phyloP scores from a whole-genome alignment of 1,140 invertebrate genomes.

The Bombyx mandarina region DNA sequence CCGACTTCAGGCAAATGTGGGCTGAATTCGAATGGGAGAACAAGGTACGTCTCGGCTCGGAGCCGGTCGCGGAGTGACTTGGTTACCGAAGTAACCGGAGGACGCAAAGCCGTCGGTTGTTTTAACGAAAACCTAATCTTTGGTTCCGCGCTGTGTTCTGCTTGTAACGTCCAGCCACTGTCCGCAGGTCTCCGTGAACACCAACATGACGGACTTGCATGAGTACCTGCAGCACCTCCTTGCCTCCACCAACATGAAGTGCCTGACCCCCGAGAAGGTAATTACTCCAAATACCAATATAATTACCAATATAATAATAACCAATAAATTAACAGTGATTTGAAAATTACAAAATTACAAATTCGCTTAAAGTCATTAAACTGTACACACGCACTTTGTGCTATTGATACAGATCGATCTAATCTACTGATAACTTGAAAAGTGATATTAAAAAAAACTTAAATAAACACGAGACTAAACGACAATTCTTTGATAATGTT shows the following conservation, averaged over 20 bases:
- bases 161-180: slow-evolving; percentile 2
- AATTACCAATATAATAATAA: too few relatives aligned
- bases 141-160: not conserved
- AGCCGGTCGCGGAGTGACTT: not conserved
- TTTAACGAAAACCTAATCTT: not conserved
- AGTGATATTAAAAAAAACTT: too few relatives aligned
- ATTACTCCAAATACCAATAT: too few relatives aligned
- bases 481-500: too few relatives aligned
- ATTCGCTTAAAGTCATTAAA: too few relatives aligned
- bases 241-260: slow-evolving; percentile 98
- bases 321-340: too few relatives aligned
- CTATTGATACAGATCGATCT: too few relatives aligned
- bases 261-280: slow-evolving; percentile 94
- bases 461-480: too few relatives aligned
- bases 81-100: not conserved
- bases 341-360: too few relatives aligned
- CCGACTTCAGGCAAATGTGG: slow-evolving; percentile 99
- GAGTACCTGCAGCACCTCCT: slow-evolving; percentile 95
- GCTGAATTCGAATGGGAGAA: slow-evolving; percentile 99
- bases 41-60: slow-evolving; percentile 75
- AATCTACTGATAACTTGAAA: too few relatives aligned
- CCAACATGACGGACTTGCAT: slow-evolving; percentile 91
- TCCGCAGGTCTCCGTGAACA: slow-evolving; percentile 89
- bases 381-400: too few relatives aligned
- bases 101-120: not conserved